phyloP scores from a whole-genome alignment of 2,113 vertebrate species.

The Vulpes ferrilata region DNA sequence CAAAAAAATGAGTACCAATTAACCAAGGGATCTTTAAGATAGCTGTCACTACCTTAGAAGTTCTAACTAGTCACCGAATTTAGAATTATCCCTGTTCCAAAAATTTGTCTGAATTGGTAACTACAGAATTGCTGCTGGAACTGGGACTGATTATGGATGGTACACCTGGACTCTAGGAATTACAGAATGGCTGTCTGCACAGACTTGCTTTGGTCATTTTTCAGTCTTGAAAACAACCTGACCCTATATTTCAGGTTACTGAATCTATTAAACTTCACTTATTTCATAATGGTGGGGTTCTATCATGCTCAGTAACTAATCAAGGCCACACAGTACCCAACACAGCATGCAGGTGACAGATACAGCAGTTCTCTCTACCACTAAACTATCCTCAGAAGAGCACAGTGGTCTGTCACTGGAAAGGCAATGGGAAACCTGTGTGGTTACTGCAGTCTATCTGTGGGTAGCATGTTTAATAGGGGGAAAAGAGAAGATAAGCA shows the following conservation, averaged over 20 bases:
- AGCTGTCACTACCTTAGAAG: not conserved
- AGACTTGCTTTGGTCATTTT: not conserved
- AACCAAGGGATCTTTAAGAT: constrained; percentile 1
- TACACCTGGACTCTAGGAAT: not conserved
- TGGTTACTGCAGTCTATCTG: not conserved
- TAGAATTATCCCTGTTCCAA: constrained; percentile 31
- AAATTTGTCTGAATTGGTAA: constrained; percentile 26
- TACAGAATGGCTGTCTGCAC: not conserved
- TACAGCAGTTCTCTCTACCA: not conserved
- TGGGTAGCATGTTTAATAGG: not conserved
- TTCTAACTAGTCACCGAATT: constrained; percentile 33
- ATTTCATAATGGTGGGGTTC: not conserved
- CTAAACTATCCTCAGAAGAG: not conserved
- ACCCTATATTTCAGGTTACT: constrained; percentile 16
- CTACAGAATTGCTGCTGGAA: not conserved
- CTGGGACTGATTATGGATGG: not conserved
- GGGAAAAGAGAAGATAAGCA: not conserved
- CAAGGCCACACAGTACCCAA: not conserved
- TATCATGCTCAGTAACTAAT: not conserved
- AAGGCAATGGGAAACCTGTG: not conserved
- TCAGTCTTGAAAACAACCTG: constrained; percentile 47
- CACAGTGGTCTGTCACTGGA: not conserved
- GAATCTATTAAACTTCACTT: not conserved
- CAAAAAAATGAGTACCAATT: not conserved
- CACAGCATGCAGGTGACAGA: not conserved